These are phyloP conservation scores for Elephantulus edwardii DNA, from an alignment of 2,113 vertebrate genomes.

Conservation along the genomic window DNA sequence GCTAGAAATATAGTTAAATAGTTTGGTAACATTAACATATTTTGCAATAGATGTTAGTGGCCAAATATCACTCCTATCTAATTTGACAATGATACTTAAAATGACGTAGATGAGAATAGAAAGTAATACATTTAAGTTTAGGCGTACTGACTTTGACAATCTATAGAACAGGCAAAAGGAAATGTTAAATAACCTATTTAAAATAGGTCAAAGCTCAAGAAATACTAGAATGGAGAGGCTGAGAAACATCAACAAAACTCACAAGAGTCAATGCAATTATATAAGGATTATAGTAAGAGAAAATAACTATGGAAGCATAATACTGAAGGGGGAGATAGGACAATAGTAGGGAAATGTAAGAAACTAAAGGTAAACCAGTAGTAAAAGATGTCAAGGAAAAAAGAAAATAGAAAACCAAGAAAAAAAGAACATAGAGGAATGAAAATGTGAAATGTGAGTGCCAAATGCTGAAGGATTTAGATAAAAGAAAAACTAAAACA, in stretches of 20 bases:
- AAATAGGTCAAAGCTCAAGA: background rate
- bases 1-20: background rate
- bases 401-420: too few species aligned
- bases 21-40: background rate
- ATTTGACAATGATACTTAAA: conserved; percentile 45
- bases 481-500: background rate
- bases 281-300: background rate
- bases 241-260: background rate
- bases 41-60: background rate
- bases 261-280: background rate
- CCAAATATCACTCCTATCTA: background rate
- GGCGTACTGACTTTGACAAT: background rate
- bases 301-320: background rate
- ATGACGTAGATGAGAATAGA: background rate
- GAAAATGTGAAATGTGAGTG: background rate
- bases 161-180: background rate
- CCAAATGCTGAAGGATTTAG: background rate
- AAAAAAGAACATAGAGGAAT: background rate
- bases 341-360: background rate
- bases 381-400: background rate
- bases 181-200: conserved; percentile 27
- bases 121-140: conserved; percentile 7
- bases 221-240: background rate
- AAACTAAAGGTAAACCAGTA: background rate
- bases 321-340: background rate